Conservation (phyloP, 2,888 invertebrate species). For the Ectobius pallidus region DNA sequence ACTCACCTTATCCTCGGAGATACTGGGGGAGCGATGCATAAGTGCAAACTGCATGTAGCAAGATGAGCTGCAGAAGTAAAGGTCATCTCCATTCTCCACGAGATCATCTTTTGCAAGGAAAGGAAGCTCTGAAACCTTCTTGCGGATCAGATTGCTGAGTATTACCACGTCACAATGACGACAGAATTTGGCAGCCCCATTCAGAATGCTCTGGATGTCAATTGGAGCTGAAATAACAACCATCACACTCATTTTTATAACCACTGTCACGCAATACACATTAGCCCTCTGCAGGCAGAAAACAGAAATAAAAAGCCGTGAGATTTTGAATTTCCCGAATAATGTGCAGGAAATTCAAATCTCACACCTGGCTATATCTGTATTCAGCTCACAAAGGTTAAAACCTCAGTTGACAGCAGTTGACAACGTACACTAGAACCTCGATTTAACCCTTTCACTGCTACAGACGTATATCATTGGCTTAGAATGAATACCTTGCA, state of each 20-base stretch:
- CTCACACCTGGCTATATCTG: too few species aligned
- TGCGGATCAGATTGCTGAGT: constrained; percentile 78
- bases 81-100: constrained; percentile 68
- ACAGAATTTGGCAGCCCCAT: constrained; percentile 89
- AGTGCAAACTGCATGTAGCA: constrained; percentile 88
- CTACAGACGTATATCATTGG: too few species aligned
- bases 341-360: too few species aligned
- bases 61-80: constrained; percentile 86
- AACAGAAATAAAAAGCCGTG: too few species aligned
- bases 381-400: too few species aligned
- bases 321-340: too few species aligned
- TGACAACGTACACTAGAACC: too few species aligned
- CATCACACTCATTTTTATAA: neutral
- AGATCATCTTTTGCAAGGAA: constrained; percentile 62
- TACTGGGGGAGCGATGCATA: constrained; percentile 63
- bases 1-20: constrained; percentile 65
- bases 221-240: constrained; percentile 63
- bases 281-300: too few species aligned
- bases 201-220: constrained; percentile 89
- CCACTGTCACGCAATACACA: too few species aligned
- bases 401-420: too few species aligned
- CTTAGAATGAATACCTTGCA: too few species aligned
- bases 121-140: constrained; percentile 63
- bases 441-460: too few species aligned
- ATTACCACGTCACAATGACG: constrained; percentile 93